Evolutionary conservation across 2,888 invertebrate species (phyloP).

Genomic region (Anaspis maculata): DNA sequence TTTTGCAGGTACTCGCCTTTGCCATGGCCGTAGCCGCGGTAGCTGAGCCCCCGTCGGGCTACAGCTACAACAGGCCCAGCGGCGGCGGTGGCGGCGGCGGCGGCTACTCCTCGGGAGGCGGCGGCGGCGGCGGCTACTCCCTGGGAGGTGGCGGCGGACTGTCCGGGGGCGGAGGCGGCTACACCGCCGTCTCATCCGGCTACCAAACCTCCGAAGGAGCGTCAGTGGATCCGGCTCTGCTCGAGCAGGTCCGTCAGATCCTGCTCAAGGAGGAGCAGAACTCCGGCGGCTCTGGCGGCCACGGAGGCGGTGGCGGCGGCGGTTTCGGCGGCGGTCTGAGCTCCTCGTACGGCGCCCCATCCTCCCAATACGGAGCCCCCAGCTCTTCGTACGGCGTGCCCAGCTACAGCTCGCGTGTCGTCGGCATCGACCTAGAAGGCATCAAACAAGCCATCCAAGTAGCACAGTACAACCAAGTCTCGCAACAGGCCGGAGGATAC

Average conservation of each 20-base stretch:
- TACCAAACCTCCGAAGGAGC: slow-evolving; percentile 77
- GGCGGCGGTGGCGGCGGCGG: slow-evolving; percentile 42
- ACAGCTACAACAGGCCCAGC: slow-evolving; percentile 65
- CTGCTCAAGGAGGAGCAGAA: slow-evolving; percentile 72
- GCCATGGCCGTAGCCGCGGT: slow-evolving; percentile 66
- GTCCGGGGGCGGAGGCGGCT: slow-evolving; percentile 60
- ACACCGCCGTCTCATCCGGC: slow-evolving; percentile 68
- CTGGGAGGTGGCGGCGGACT: slow-evolving; percentile 38
- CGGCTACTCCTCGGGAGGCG: slow-evolving; percentile 25
- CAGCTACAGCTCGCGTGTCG: slow-evolving; percentile 54
- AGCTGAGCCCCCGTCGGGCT: slow-evolving; percentile 70
- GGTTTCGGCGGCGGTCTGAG: slow-evolving; percentile 53
- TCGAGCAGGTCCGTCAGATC: slow-evolving; percentile 79
- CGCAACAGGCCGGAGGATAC: slow-evolving; percentile 46
- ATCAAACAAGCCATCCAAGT: slow-evolving; percentile 83
- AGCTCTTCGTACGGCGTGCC: slow-evolving; percentile 60
- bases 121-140: slow-evolving; percentile 64
- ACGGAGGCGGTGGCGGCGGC: slow-evolving; percentile 45
- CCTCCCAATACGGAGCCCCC: slow-evolving; percentile 60
- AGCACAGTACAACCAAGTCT: slow-evolving; percentile 70
- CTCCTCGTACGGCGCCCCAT: slow-evolving; percentile 56
- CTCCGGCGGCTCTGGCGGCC: slow-evolving; percentile 46
- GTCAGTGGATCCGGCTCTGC: slow-evolving; percentile 68
- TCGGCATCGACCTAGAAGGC: slow-evolving; percentile 77
- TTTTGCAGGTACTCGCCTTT: slow-evolving; percentile 71